Percentiles rank a stretch among this genome's conserved stretches.
Evolutionary conservation across 2,797 vertebrate species (phyloP).

Genomic region (Eremophila alpestris): DNA sequence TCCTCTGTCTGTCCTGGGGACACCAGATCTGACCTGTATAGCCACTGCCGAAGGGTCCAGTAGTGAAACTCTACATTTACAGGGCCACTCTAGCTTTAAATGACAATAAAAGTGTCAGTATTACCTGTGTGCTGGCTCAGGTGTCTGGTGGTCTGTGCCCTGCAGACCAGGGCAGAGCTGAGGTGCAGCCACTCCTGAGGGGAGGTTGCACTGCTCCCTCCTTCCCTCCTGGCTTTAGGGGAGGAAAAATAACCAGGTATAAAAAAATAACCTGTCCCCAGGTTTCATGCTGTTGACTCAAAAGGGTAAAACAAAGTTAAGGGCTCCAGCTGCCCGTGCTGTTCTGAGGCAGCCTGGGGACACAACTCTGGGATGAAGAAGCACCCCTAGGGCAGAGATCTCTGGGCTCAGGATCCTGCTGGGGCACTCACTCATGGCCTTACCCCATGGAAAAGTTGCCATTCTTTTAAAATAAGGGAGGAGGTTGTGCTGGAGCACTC

Average conservation of each 20-base stretch:
- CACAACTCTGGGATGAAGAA: neutral
- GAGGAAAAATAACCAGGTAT: no score
- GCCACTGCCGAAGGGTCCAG: constrained; percentile 37
- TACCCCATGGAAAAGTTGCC: rapidly evolving
- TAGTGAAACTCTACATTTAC: constrained; percentile 60
- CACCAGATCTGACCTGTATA: neutral
- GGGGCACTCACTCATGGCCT: neutral
- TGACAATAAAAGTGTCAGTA: constrained; percentile 64
- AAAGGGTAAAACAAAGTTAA: neutral
- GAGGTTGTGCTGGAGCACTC: neutral
- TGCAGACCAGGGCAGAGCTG: neutral
- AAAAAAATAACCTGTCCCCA: no score
- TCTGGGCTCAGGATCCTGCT: neutral
- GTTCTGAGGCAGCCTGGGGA: neutral
- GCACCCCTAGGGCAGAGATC: rapidly evolving
- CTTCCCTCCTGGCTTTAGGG: neutral
- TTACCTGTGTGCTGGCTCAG: neutral
- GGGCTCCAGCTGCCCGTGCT: rapidly evolving
- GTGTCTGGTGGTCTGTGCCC: neutral
- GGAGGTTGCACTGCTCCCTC: neutral
- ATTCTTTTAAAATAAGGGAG: rapidly evolving
- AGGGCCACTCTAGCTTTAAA: constrained; percentile 71
- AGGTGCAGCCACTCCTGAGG: rapidly evolving
- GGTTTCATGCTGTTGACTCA: neutral
- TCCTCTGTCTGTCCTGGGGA: neutral